A percentile compares a stretch with the other conserved stretches of the same genome.
Conservation (phyloP, 2,888 invertebrate species). For the Drosophila histrio region DNA sequence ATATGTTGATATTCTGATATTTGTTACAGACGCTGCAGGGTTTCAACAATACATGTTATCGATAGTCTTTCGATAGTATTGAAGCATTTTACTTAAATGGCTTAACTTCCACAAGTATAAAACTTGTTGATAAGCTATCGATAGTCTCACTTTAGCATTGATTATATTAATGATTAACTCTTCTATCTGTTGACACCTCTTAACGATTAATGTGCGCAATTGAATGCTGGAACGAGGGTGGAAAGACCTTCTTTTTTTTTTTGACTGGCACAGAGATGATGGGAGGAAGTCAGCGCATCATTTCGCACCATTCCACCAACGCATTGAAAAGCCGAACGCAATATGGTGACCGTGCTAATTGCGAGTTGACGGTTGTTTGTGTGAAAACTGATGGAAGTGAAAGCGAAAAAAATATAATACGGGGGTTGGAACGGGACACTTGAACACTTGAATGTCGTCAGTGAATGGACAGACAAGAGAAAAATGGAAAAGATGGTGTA, state of each 20-base stretch:
- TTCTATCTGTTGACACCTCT: background rate
- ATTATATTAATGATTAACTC: background rate
- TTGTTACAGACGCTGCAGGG: no score
- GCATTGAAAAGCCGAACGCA: constrained; percentile 23
- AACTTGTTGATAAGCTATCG: background rate
- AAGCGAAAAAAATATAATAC: background rate
- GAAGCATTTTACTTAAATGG: background rate
- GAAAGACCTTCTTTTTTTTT: background rate
- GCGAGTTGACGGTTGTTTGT: constrained; percentile 46
- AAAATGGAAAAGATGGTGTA: background rate
- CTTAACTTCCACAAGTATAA: background rate
- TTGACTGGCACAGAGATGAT: background rate
- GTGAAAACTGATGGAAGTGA: constrained; percentile 3
- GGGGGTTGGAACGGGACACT: constrained; percentile 1
- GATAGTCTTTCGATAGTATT: background rate
- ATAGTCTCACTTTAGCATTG: background rate
- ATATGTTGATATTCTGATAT: no score
- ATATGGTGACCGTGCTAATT: constrained; percentile 63
- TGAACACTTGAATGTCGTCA: no score
- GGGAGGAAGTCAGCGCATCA: background rate
- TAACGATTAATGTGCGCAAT: background rate
- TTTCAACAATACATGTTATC: background rate
- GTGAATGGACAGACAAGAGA: no score
- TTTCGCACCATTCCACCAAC: background rate
- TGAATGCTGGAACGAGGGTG: constrained; percentile 3